Percentiles rank a stretch among this genome's conserved stretches.
Evolutionary conservation across 1,140 invertebrate species (phyloP).

Genomic region (Atta texana): DNA sequence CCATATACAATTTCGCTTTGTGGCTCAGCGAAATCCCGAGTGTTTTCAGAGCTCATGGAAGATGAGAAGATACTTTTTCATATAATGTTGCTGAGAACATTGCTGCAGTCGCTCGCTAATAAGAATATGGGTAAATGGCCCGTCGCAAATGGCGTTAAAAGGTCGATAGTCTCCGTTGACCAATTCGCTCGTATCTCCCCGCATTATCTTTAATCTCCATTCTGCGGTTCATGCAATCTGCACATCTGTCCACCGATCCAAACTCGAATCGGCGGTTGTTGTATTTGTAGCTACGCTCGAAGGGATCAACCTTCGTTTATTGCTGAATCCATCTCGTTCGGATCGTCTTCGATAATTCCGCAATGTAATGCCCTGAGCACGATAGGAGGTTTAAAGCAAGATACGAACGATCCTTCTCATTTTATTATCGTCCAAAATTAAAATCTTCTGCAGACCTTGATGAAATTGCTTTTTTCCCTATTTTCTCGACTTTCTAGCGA

Average conservation of each 20-base stretch:
- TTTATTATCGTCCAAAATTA: background rate
- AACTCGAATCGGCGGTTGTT: constrained; percentile 17
- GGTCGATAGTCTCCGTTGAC: constrained; percentile 64
- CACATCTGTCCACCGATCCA: constrained; percentile 66
- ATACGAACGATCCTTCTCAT: background rate
- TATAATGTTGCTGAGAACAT: background rate
- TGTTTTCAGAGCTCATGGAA: background rate
- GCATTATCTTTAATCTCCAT: constrained; percentile 66
- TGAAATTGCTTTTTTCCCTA: background rate
- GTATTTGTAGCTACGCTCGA: constrained; percentile 1
- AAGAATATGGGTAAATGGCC: constrained; percentile 58
- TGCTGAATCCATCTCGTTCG: constrained; percentile 2
- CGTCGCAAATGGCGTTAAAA: constrained; percentile 54
- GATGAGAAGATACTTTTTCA: constrained; percentile 42
- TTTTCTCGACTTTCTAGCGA: background rate
- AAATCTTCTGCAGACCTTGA: background rate
- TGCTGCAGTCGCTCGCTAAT: background rate
- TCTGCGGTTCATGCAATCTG: constrained; percentile 47
- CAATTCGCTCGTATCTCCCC: constrained; percentile 66
- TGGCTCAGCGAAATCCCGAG: background rate
- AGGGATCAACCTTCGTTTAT: constrained; percentile 61
- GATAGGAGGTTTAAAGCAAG: background rate
- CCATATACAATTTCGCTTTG: background rate
- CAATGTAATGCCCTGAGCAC: background rate
- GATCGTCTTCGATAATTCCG: constrained; percentile 39